Conservation (phyloP, 92 coral and sea anemone species). For the Ricordea florida region DNA sequence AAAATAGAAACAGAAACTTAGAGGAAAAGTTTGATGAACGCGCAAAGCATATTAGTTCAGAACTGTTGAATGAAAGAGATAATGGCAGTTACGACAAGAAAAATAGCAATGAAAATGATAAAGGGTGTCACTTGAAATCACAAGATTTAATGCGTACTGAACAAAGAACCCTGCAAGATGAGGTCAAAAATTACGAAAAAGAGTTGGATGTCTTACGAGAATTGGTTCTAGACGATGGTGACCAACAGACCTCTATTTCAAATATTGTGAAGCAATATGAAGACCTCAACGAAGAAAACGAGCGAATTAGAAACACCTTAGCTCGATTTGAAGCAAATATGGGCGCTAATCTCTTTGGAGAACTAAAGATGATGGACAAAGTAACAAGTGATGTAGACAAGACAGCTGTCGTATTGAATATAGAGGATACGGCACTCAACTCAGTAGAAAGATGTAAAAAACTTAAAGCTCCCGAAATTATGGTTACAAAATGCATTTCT, state of each 20-base stretch:
- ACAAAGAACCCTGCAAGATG: slow-evolving; percentile 36
- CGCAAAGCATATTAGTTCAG: neutral
- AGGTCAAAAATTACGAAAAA: slow-evolving; percentile 38
- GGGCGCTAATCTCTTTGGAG: no score
- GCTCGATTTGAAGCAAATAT: neutral
- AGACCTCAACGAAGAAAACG: neutral
- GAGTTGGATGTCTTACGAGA: neutral
- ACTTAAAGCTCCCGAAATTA: slow-evolving; percentile 41
- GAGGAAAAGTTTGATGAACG: neutral
- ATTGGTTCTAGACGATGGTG: neutral
- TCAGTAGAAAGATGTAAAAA: no score
- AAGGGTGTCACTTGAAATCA: neutral
- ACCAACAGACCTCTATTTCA: neutral
- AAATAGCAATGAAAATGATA: no score
- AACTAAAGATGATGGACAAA: no score
- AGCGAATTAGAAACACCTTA: neutral
- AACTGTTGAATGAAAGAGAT: neutral
- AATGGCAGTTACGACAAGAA: neutral
- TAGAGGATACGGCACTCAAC: neutral
- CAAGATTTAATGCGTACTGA: neutral
- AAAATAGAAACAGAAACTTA: neutral
- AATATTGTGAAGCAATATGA: neutral
- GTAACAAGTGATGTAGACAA: neutral
- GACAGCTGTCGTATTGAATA: neutral
- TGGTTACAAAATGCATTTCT: slow-evolving; percentile 25